phyloP scores from a whole-genome alignment of 2,888 invertebrate species.

The Nomada hirtipes region DNA sequence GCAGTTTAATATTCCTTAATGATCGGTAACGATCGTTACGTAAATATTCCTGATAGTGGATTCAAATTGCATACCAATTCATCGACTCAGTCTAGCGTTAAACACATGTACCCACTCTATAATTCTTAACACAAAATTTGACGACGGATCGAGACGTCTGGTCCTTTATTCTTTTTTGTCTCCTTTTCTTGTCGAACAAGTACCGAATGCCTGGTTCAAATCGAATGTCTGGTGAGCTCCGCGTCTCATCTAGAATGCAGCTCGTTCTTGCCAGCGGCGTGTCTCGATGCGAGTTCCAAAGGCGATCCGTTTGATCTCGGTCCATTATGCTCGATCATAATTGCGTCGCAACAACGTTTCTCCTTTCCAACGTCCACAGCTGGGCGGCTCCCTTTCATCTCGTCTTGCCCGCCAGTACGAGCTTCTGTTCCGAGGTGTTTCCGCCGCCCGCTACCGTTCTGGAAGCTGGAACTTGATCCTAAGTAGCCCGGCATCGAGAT shows the following conservation, averaged over 20 bases:
- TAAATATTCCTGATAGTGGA: too few species aligned
- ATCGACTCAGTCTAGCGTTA: too few species aligned
- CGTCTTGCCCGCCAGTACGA: constrained; percentile 70
- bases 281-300: constrained; percentile 69
- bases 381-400: constrained; percentile 80
- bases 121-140: too few species aligned
- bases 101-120: too few species aligned
- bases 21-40: too few species aligned
- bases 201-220: background rate
- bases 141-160: too few species aligned
- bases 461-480: constrained; percentile 81
- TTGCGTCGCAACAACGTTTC: constrained; percentile 77
- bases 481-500: constrained; percentile 75
- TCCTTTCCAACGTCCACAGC: constrained; percentile 66
- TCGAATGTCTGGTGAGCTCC: background rate
- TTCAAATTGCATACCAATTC: too few species aligned
- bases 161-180: too few species aligned
- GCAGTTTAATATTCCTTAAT: too few species aligned
- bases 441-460: constrained; percentile 81
- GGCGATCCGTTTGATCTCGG: constrained; percentile 76
- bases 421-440: constrained; percentile 82
- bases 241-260: background rate
- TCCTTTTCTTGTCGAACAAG: too few species aligned
- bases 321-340: constrained; percentile 79
- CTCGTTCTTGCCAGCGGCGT: constrained; percentile 45